phyloP scores from a whole-genome alignment of 1,140 invertebrate species.

The Leptinotarsa defecta region DNA sequence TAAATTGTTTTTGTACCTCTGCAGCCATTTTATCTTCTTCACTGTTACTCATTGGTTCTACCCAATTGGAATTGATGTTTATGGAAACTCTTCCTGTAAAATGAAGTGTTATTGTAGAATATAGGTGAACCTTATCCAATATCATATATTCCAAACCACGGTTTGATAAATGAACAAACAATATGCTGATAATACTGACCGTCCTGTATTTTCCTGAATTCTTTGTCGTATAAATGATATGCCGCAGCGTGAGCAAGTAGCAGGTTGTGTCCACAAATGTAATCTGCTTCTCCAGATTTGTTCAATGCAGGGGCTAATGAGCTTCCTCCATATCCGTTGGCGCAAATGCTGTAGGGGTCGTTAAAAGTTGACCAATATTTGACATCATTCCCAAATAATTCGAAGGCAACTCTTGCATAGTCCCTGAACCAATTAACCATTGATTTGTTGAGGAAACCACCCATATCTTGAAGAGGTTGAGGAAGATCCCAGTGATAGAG shows the following conservation, averaged over 20 bases:
- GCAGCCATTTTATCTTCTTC: not conserved
- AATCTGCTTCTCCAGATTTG: slow-evolving; percentile 41
- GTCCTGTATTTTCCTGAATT: slow-evolving; percentile 38
- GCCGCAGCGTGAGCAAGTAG: slow-evolving; percentile 42
- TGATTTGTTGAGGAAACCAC: slow-evolving; percentile 46
- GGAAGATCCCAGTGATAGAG: slow-evolving; percentile 51
- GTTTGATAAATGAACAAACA: no score
- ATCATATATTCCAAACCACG: no score
- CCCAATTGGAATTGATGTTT: not conserved
- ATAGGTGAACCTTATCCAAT: no score
- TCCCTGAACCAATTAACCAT: slow-evolving; percentile 47
- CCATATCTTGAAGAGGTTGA: slow-evolving; percentile 46
- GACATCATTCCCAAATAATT: slow-evolving; percentile 40
- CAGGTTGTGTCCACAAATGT: slow-evolving; percentile 43
- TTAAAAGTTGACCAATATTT: slow-evolving; percentile 62
- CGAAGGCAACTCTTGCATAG: slow-evolving; percentile 44
- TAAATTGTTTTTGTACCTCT: not conserved
- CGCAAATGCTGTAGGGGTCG: slow-evolving; percentile 55
- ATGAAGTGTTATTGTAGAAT: no score
- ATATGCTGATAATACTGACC: slow-evolving; percentile 23
- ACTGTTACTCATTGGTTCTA: not conserved
- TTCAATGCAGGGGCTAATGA: slow-evolving; percentile 38
- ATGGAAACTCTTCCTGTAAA: slow-evolving; percentile 9
- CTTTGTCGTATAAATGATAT: slow-evolving; percentile 43
- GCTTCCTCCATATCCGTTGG: slow-evolving; percentile 35